These are phyloP conservation scores for Bursaphelenchus okinawaensis DNA, from an alignment of 2,888 invertebrate species.

Conservation along the genomic window DNA sequence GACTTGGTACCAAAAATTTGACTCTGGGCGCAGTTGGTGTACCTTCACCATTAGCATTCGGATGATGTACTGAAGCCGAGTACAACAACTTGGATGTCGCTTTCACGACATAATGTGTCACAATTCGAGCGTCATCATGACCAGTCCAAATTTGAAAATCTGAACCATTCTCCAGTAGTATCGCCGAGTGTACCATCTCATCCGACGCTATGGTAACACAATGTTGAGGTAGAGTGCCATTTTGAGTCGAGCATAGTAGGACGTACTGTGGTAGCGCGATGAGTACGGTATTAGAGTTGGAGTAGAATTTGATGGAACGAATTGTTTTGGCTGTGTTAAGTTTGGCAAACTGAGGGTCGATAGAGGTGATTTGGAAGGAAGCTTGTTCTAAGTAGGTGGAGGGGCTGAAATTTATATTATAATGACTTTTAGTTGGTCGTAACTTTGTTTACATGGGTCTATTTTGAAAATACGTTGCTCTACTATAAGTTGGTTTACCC, in stretches of 20 bases:
- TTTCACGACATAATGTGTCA: slow-evolving; percentile 72
- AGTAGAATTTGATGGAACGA: slow-evolving; percentile 31
- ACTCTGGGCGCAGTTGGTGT: neutral
- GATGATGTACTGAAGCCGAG: slow-evolving; percentile 65
- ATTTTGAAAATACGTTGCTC: too few relatives aligned
- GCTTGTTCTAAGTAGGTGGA: neutral
- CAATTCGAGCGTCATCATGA: slow-evolving; percentile 73
- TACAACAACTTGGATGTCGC: slow-evolving; percentile 65
- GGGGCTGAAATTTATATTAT: too few relatives aligned
- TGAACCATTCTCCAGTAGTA: neutral
- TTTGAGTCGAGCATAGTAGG: slow-evolving; percentile 22
- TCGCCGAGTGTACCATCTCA: neutral
- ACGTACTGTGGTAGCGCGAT: slow-evolving; percentile 65
- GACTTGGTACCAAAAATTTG: slow-evolving; percentile 7
- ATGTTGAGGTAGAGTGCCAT: slow-evolving; percentile 9
- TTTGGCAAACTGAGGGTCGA: neutral
- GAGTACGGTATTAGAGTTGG: slow-evolving; percentile 57
- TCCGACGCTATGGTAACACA: slow-evolving; percentile 1
- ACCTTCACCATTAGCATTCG: slow-evolving; percentile 52
- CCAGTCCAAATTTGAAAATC: slow-evolving; percentile 71
- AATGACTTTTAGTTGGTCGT: too few relatives aligned
- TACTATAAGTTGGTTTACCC: too few relatives aligned
- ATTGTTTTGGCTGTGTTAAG: neutral
- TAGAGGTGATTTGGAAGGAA: neutral
- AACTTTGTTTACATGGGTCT: too few relatives aligned